Evolutionary conservation across 2,888 invertebrate genomes (phyloP), one percentile per base, ranked within the genome.

Genomic region (Brenthis ino): DNA sequence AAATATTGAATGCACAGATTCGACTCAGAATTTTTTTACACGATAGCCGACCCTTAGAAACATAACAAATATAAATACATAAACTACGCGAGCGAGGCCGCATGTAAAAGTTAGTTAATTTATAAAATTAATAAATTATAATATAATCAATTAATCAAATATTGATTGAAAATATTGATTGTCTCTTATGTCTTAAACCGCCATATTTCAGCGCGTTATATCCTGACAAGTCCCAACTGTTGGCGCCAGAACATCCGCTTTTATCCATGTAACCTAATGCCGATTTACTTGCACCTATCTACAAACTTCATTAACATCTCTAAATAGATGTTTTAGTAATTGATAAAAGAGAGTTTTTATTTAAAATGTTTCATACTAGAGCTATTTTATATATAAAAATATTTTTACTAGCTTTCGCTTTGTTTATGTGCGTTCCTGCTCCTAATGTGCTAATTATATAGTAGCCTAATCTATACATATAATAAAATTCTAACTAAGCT

Each of bases 201-300:
- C 13, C 2, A 64, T 55, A 61, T 71, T 72, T 70, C 72, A 72
- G 65, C 74, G 74, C 72, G 71, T 48, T 69, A 61, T 71, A 64
- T 67, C 64, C 71, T 84, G 86, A 86, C 81, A 76, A 76, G 77
- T 63, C 69, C 81, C 85, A 85, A 80, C 84, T 85, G 85, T 77
- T 80, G 77, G 78, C 82, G 81, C 82, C 80, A 83, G 50, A 54
- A 68, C 75, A 74, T 75, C 73, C 74, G 73, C 71, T 72, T 72
- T 72, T 72, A 72, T 67, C 69, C 53, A 53, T 53, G 76, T 74
- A 75, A 76, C 73, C 67, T 67, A 69, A 76, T 51, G 64, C 76
- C 67, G 72, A 67, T 71, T 75, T 75, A 75, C 72, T 65, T 65
- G 63, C 68, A 57, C 68, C 57, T 64, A 57, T 67, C 66, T 61